These are phyloP conservation scores for Oncorhynchus mykiss DNA, from an alignment of 2,113 vertebrate species.

Conservation along the genomic window DNA sequence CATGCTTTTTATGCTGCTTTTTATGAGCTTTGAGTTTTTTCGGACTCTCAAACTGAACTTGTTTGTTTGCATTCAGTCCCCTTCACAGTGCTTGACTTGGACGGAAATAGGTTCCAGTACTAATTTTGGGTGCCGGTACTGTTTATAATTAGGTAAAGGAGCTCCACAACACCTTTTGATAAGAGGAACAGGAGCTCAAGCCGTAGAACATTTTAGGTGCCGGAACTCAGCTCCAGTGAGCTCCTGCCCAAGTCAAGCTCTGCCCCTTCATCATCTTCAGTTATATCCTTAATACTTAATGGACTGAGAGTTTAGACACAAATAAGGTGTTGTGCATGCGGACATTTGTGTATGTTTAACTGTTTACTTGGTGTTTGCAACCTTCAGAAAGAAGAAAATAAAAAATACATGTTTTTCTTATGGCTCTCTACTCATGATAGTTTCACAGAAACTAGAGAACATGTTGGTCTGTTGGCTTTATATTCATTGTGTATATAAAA, in stretches of 20 bases:
- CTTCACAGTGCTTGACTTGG: too few relatives aligned
- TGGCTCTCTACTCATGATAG: slow-evolving; percentile 33
- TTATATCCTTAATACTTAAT: slow-evolving; percentile 27
- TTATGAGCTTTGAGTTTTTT: slow-evolving; percentile 14
- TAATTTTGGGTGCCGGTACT: too few relatives aligned
- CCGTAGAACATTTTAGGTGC: too few relatives aligned
- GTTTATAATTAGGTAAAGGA: too few relatives aligned
- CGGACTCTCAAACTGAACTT: slow-evolving; percentile 25
- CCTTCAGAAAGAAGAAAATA: slow-evolving; percentile 29
- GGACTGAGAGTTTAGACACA: slow-evolving; percentile 40
- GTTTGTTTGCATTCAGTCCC: slow-evolving; percentile 30
- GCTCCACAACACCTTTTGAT: too few relatives aligned
- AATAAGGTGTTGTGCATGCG: slow-evolving; percentile 66
- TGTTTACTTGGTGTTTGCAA: slow-evolving; percentile 63
- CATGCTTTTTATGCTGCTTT: not conserved
- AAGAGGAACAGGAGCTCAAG: too few relatives aligned
- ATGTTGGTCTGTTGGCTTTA: slow-evolving; percentile 7
- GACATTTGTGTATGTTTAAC: slow-evolving; percentile 68
- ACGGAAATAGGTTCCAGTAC: too few relatives aligned
- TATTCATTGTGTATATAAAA: too few relatives aligned
- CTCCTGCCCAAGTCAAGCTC: too few relatives aligned
- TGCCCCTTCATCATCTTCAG: not conserved
- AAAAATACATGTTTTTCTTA: slow-evolving; percentile 42
- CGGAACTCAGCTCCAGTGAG: too few relatives aligned
- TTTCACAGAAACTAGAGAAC: slow-evolving; percentile 56